A percentile compares a stretch with the other conserved stretches of the same genome.
Conservation (phyloP, 2,888 invertebrate species). For the Eretmocerus hayati region DNA sequence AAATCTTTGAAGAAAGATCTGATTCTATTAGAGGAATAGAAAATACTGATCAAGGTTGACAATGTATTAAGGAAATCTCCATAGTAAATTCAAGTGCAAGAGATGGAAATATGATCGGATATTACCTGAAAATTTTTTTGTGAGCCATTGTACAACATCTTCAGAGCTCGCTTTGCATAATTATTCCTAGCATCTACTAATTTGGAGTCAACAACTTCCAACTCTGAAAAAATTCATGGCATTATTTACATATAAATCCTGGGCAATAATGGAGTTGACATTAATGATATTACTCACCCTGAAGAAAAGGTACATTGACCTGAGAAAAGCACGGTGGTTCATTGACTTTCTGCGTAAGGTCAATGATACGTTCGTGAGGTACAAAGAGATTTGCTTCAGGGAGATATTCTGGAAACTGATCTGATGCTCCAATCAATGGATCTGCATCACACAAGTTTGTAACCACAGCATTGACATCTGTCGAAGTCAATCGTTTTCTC, state of each 20-base stretch:
- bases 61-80: no score
- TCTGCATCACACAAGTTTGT: slow-evolving; percentile 42
- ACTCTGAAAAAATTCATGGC: slow-evolving; percentile 29
- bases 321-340: slow-evolving; percentile 37
- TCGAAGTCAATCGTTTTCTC: slow-evolving; percentile 35
- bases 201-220: slow-evolving; percentile 38
- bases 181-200: slow-evolving; percentile 38
- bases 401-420: slow-evolving; percentile 39
- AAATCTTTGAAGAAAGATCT: no score
- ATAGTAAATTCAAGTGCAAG: no score
- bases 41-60: no score
- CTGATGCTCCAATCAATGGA: slow-evolving; percentile 40
- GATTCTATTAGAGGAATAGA: no score
- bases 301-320: slow-evolving; percentile 36
- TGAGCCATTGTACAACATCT: slow-evolving; percentile 43
- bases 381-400: slow-evolving; percentile 41
- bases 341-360: slow-evolving; percentile 35
- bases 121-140: slow-evolving; percentile 44
- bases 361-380: slow-evolving; percentile 37
- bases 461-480: slow-evolving; percentile 41
- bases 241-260: background rate
- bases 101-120: no score
- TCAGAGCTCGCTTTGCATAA: slow-evolving; percentile 42
- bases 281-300: slow-evolving; percentile 28
- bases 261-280: background rate